These are phyloP conservation scores for Acronicta leporina DNA, from an alignment of 2,888 invertebrate genomes.

Conservation along the genomic window DNA sequence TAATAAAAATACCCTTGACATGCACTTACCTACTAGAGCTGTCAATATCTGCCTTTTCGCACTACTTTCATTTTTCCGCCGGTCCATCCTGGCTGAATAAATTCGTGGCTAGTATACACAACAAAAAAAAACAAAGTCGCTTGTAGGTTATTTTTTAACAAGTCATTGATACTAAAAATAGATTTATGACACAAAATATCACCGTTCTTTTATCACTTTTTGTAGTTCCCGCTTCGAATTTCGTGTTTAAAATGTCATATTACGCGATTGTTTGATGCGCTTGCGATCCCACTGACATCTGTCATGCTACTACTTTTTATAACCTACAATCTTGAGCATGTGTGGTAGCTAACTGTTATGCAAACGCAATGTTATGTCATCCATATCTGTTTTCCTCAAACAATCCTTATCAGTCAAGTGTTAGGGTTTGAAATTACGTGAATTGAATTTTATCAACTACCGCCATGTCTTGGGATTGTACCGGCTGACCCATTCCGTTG, in stretches of 20 bases:
- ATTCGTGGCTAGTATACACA: conserved; percentile 26
- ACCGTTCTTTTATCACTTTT: conserved; percentile 26
- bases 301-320: conserved; percentile 52
- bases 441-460: conserved; percentile 24
- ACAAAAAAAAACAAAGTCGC: conserved; percentile 45
- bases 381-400: conserved; percentile 24
- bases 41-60: conserved; percentile 72
- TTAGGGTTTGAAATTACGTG: conserved; percentile 44
- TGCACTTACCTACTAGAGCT: conserved; percentile 72
- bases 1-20: conserved; percentile 19
- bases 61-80: conserved; percentile 59
- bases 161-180: conserved; percentile 20
- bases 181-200: conserved; percentile 14
- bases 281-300: conserved; percentile 47
- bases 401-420: conserved; percentile 18
- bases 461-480: conserved; percentile 24
- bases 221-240: conserved; percentile 28
- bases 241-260: conserved; percentile 27
- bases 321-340: conserved; percentile 52
- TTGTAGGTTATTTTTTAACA: conserved; percentile 50
- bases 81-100: conserved; percentile 64
- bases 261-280: conserved; percentile 26
- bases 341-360: conserved; percentile 52
- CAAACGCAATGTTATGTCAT: conserved; percentile 51
- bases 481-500: conserved; percentile 45